phyloP scores from a whole-genome alignment of 1,140 invertebrate species.

The Linepithema humile region DNA sequence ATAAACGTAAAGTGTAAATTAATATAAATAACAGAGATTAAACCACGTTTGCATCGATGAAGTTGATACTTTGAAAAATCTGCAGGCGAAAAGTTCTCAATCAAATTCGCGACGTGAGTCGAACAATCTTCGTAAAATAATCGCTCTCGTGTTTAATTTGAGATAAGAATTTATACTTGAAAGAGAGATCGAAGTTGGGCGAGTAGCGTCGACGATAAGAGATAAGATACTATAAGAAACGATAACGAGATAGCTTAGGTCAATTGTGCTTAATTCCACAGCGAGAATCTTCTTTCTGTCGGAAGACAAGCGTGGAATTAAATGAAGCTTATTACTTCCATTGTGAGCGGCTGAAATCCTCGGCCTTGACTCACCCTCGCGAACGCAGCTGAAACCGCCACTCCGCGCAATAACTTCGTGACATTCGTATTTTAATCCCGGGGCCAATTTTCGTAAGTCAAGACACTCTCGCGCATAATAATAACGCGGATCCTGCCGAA shows the following conservation, averaged over 20 bases:
- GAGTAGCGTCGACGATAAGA: neutral
- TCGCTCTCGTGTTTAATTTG: neutral
- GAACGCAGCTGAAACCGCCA: neutral
- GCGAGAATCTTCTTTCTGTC: neutral
- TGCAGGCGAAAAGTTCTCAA: neutral
- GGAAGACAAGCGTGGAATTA: neutral
- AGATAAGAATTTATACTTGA: neutral
- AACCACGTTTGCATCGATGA: neutral
- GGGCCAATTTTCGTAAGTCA: neutral
- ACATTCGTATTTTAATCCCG: constrained; percentile 24
- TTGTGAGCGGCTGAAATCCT: neutral
- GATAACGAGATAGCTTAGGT: neutral
- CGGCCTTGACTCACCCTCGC: neutral
- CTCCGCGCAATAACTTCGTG: neutral
- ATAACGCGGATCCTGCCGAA: neutral
- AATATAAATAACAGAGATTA: too few species aligned
- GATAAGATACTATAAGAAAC: neutral
- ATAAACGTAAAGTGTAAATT: too few species aligned
- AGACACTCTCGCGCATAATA: neutral
- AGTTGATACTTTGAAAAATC: neutral
- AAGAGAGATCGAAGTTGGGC: neutral
- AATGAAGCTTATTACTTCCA: neutral
- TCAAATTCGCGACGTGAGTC: neutral
- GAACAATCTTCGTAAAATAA: neutral
- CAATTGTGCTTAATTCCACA: neutral